phyloP scores from a whole-genome alignment of 2,113 vertebrate genomes.

The Takifugu flavidus region DNA sequence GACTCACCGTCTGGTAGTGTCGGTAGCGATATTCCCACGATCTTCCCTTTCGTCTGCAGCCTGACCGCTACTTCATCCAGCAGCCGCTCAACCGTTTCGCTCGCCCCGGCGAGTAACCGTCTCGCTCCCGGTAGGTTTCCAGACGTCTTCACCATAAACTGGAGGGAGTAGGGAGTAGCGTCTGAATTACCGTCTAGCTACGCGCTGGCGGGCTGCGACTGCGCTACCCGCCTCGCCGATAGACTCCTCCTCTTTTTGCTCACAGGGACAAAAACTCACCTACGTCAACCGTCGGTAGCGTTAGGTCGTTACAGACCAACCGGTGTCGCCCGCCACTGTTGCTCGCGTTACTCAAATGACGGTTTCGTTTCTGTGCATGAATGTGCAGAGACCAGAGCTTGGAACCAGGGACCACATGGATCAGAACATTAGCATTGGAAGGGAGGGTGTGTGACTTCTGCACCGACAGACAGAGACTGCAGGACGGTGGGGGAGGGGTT shows the following conservation, averaged over 20 bases:
- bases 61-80: background rate
- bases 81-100: background rate
- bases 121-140: background rate
- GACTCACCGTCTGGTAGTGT: slow-evolving; percentile 51
- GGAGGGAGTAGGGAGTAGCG: slow-evolving; percentile 23
- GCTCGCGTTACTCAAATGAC: background rate
- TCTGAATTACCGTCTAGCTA: slow-evolving; percentile 23
- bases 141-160: slow-evolving; percentile 5
- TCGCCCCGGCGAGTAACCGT: background rate
- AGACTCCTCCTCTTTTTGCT: slow-evolving; percentile 66
- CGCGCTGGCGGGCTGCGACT: slow-evolving; percentile 15
- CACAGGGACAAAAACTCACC: background rate
- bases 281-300: slow-evolving; percentile 32
- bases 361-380: no score
- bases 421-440: slow-evolving; percentile 34
- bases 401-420: slow-evolving; percentile 33
- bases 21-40: slow-evolving; percentile 38
- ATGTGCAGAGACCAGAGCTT: slow-evolving; percentile 5
- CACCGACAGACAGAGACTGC: slow-evolving; percentile 10
- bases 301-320: slow-evolving; percentile 24
- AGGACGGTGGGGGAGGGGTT: slow-evolving; percentile 36
- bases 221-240: background rate
- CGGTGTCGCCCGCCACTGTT: background rate
- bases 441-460: slow-evolving; percentile 28
- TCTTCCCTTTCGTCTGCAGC: slow-evolving; percentile 5